Evolutionary conservation across 2,888 invertebrate species (phyloP).

Genomic region (Dexiosoma caninum): DNA sequence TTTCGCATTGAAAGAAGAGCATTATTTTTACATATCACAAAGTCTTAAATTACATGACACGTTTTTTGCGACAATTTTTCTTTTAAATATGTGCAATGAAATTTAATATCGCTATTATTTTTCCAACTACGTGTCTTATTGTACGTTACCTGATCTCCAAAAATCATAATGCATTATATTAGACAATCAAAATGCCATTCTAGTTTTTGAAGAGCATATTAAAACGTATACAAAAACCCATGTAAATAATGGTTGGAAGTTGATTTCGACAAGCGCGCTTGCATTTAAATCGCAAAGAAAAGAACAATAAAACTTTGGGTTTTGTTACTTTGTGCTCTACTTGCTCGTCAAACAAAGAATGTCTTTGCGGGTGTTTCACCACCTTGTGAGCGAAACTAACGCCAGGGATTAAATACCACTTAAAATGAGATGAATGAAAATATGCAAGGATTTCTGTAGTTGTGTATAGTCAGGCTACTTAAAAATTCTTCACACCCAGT

Average conservation of each 20-base stretch:
- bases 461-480: slow-evolving; percentile 15
- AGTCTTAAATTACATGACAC: background rate
- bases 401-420: slow-evolving; percentile 53
- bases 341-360: background rate
- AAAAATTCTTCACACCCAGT: slow-evolving; percentile 21
- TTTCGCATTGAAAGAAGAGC: background rate
- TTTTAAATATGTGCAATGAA: slow-evolving; percentile 14
- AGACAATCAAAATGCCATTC: slow-evolving; percentile 19
- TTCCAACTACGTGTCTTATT: background rate
- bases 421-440: slow-evolving; percentile 46
- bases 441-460: slow-evolving; percentile 42
- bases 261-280: background rate
- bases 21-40: background rate
- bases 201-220: background rate
- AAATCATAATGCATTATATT: slow-evolving; percentile 42
- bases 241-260: background rate
- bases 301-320: background rate
- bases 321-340: background rate
- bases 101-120: slow-evolving; percentile 31
- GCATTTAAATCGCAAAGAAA: background rate
- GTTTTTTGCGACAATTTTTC: background rate
- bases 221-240: background rate
- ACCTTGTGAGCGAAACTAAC: slow-evolving; percentile 55
- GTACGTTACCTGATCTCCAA: slow-evolving; percentile 6
- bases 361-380: slow-evolving; percentile 17